Conservation (phyloP, 2,113 vertebrate genomes). For the Pagrus major region DNA sequence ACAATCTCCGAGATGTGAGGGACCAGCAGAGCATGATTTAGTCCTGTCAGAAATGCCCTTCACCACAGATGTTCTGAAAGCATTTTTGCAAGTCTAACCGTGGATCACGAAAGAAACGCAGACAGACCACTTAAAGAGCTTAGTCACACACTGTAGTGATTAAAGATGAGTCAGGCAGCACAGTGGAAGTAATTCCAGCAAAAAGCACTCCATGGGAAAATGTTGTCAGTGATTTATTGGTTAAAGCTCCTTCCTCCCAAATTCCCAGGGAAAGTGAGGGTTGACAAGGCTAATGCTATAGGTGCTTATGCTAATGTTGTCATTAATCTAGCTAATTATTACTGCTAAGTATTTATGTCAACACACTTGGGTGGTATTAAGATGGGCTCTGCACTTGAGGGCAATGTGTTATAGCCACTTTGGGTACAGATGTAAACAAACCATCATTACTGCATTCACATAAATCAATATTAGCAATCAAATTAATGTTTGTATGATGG, state of each 20-base stretch:
- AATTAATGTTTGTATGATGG: not conserved
- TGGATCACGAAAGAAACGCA: constrained; percentile 26
- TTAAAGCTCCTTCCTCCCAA: constrained; percentile 2
- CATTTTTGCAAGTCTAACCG: constrained; percentile 13
- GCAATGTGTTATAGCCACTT: not conserved
- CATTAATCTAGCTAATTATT: not conserved
- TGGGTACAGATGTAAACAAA: not conserved
- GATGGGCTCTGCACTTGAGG: not conserved
- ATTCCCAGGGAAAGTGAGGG: not conserved
- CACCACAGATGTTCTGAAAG: constrained; percentile 18
- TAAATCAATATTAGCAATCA: not conserved
- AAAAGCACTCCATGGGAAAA: constrained; percentile 48
- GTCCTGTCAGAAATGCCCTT: constrained; percentile 23
- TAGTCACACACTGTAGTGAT: constrained; percentile 61
- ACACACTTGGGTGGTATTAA: not conserved
- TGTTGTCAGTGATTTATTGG: constrained; percentile 6
- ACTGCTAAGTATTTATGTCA: not conserved
- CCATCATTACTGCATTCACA: not conserved
- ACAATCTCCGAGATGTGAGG: not conserved
- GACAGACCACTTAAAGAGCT: constrained; percentile 47
- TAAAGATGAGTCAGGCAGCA: constrained; percentile 64
- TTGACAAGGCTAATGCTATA: not conserved
- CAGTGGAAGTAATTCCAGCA: constrained; percentile 36
- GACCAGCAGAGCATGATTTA: constrained; percentile 8
- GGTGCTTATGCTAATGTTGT: not conserved